Base-by-base conservation (phyloP, 2,888 invertebrate genomes). In the Emmelina monodactyla region DNA sequence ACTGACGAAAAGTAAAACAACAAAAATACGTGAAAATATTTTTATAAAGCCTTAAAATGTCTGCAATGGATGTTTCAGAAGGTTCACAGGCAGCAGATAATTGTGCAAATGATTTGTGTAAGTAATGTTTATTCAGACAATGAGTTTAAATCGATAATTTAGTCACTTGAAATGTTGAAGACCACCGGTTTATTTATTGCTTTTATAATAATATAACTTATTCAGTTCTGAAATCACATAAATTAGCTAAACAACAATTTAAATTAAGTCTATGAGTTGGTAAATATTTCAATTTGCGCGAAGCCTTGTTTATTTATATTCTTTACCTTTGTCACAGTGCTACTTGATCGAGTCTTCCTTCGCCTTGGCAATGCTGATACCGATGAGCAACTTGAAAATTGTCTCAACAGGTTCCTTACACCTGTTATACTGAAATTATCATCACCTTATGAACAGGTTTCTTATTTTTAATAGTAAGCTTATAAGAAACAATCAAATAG, bases 401-500 rank as follows among this genome's bases (percentile, higher is more conserved):
- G 89, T 37, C 85, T 96, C 16, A 85, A 81, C 36, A 62, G 92
- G 60, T 95, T 95, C 64, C 68, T 97, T 35, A 86, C 92, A 15
- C 94, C 95, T 12, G 92, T 95, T 37, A 83, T 96, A 41, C 80
- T 94, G n/a, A 96, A 96, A 73, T 80, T 97, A 33, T 89, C 92
- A 30, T 94, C 94, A 14, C 85, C 88, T 29, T 87, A 93, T 68
- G 94, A 94, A 64, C 88, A 87, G 56, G 94, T 96, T 31, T 37
- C 16, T 22, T 40, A 22, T 40, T 13, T 10, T 34, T 33, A 29
- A 72, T 12, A 19, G 6, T 19, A 19, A 19, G 5, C 5, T 19
- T 19, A 19, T 19, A n/a, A n/a, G n/a, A n/a, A n/a, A n/a, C n/a
- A n/a, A n/a, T n/a, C n/a, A n/a, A n/a, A n/a, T n/a, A n/a, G n/a